Evolutionary conservation across 2,888 invertebrate species (phyloP).

Genomic region (Troides oblongomaculatus): DNA sequence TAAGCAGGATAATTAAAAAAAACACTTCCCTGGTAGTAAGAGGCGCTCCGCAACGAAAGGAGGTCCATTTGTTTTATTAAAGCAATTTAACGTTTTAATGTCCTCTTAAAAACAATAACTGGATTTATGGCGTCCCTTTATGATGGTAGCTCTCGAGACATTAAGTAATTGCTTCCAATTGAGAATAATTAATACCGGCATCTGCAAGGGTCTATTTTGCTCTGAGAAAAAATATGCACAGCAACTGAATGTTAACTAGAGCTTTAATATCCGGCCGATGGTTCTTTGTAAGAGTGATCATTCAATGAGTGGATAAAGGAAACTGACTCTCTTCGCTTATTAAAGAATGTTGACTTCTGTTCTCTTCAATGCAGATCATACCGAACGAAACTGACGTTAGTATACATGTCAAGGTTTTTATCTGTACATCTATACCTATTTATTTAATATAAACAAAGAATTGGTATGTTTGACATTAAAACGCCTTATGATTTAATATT

Average conservation of each 20-base stretch:
- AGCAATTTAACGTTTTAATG: conserved; percentile 41
- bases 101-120: conserved; percentile 44
- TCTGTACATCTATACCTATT: too few relatives aligned
- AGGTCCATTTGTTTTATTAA: conserved; percentile 29
- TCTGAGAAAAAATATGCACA: conserved; percentile 32
- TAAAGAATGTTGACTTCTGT: too few relatives aligned
- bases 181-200: conserved; percentile 60
- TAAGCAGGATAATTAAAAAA: conserved; percentile 2
- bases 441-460: too few relatives aligned
- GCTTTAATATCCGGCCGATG: conserved; percentile 19
- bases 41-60: background rate
- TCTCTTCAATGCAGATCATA: too few relatives aligned
- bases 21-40: conserved; percentile 4
- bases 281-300: conserved; percentile 21
- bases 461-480: too few relatives aligned
- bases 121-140: conserved; percentile 38
- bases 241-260: conserved; percentile 10
- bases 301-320: conserved; percentile 24
- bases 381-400: too few relatives aligned
- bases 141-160: conserved; percentile 35
- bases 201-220: conserved; percentile 45
- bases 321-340: conserved; percentile 1
- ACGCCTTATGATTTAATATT: too few relatives aligned
- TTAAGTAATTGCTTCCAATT: conserved; percentile 69
- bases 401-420: too few relatives aligned